Percentiles rank a stretch among this genome's conserved stretches.
These are phyloP conservation scores for Meta bourneti DNA, from an alignment of 2,888 invertebrate species.

Conservation along the genomic window DNA sequence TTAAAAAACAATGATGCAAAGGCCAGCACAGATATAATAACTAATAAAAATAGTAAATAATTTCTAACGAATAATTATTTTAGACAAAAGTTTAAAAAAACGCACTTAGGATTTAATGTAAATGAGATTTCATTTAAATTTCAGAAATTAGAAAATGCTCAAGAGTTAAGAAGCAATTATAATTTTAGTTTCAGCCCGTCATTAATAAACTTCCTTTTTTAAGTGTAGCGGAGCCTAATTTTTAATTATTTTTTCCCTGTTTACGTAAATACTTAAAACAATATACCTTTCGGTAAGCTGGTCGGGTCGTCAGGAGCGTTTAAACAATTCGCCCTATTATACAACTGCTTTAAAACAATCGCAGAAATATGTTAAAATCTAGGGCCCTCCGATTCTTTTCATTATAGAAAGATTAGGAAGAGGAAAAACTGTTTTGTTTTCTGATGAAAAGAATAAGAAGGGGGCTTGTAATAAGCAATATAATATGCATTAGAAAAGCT, in stretches of 20 bases:
- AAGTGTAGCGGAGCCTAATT: not conserved
- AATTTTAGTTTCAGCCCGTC: not conserved
- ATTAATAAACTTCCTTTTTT: not conserved
- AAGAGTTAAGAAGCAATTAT: not conserved
- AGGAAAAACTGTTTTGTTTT: slow-evolving; percentile 25
- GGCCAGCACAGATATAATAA: not conserved
- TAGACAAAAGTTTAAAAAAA: not conserved
- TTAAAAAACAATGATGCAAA: too few relatives aligned
- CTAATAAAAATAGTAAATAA: not conserved
- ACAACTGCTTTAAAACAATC: slow-evolving; percentile 57
- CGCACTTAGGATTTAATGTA: not conserved
- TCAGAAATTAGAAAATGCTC: not conserved
- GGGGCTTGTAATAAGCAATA: slow-evolving; percentile 43
- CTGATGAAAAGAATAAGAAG: slow-evolving; percentile 29
- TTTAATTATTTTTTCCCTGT: slow-evolving; percentile 27
- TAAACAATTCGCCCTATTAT: slow-evolving; percentile 13
- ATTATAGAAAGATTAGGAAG: slow-evolving; percentile 53
- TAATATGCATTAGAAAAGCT: slow-evolving; percentile 53
- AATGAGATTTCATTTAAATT: not conserved
- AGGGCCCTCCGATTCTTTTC: slow-evolving; percentile 23
- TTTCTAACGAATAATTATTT: not conserved
- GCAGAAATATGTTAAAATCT: slow-evolving; percentile 51
- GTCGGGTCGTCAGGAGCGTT: not conserved
- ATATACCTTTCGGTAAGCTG: not conserved
- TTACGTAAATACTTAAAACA: slow-evolving; percentile 3